Base-by-base conservation (phyloP, 2,797 vertebrate species). In the Xenops minutus region DNA sequence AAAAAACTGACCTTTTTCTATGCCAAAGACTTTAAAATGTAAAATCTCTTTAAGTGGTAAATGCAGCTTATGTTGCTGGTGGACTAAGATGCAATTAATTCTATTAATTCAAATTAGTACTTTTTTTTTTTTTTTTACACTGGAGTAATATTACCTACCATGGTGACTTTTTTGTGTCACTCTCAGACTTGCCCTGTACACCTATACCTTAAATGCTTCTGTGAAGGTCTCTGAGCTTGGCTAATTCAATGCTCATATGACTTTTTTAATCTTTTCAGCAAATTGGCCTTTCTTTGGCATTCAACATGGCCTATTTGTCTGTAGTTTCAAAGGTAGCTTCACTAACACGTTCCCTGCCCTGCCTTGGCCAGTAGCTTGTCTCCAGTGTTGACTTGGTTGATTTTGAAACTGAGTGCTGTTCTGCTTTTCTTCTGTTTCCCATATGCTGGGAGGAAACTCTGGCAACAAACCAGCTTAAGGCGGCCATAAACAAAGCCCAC, bases 11-110 rank as follows among this genome's bases (percentile, higher is more conserved):
- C 16, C 4, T 54, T 73, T 68, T 68, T 59, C 44, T 59, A 8
- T 24, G 44, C 27, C 26, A 21, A 51, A 79, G 27, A 39, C 15
- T 51, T 66, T 1, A 24, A 66, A 68, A 83, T 74, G 8, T 77
- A 46, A 68, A 81, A 52, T 58, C 14, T 54, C 64, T 32, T 56
- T 43, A 75, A 85, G 15, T 26, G 19, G 16, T 79, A 79, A 51
- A 21, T 4, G 1, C 13, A 63, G 44, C 26, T 1, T 2, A 18
- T 37, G 54, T 39, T 9, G 3, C 1, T 4, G 19, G 26, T 26
- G 14, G 49, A 64, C 24, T 52, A 27, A 56, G n/a, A 37, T 62
- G 24, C 32, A 55, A 12, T 64, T 80, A 3, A 48, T 76, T 58
- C 49, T 68, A 0, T 67, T 91, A 73, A 62, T 79, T 78, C 32